Evolutionary conservation across 1,140 invertebrate species (phyloP), one percentile per base, ranked within the genome.

Genomic region (Stegodyphus mimosarum): DNA sequence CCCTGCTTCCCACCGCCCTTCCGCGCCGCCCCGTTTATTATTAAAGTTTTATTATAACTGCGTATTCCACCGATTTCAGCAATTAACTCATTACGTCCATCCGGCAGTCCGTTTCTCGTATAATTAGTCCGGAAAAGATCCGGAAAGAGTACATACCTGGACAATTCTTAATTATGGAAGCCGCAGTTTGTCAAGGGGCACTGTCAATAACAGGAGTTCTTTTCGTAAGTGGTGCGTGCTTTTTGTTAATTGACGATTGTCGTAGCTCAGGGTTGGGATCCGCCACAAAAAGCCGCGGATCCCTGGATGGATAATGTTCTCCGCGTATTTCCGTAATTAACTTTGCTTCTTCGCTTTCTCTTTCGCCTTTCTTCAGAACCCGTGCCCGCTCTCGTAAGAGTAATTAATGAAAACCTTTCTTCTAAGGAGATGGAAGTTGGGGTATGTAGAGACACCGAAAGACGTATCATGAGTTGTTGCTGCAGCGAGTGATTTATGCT

Each of bases 1-100:
- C 33, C 33, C 33, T 33, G 33, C 33, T 3, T 33, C 33, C 33
- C 33, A 33, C 33, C 33, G 33, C 33, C 33, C 33, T 33, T 33
- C 33, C 33, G 13, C 69, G 10, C 10, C 49, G 11, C 69, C n/a
- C 33, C 49, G 50, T 51, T 72, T 81, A 81, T 81, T 81, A 81
- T 81, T 81, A 81, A 81, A 81, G 52, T 81, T 81, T 81, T 81
- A 81, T 81, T 81, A 81, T 81, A 81, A 81, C 78, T 81, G 78
- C 64, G 77, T 72, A 33, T 33, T 33, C 33, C 33, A 33, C 33
- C 33, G 33, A 33, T 33, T 81, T 72, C 78, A 64, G 78, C 78
- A 81, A 81, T 81, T 81, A 81, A 81, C 78, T 81, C 78, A 81
- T 81, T 81, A 81, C 78, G 69, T 70, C 66, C 33, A 48, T 81